phyloP scores from a whole-genome alignment of 2,888 invertebrate species.

The Chydorus sphaericus region DNA sequence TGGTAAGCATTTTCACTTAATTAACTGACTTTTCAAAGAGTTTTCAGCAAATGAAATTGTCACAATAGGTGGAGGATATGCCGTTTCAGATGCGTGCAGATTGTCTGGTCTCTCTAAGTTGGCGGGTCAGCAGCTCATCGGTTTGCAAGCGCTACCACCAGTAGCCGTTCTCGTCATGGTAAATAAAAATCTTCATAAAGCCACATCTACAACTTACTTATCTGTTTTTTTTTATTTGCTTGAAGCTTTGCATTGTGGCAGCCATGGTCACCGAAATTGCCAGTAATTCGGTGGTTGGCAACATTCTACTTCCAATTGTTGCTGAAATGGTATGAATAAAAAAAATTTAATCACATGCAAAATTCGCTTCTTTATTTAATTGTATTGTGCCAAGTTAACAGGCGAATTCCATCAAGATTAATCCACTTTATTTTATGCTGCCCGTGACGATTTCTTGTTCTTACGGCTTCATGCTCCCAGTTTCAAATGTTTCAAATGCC shows the following conservation, averaged over 20 bases:
- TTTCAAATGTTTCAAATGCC: constrained; percentile 92
- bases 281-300: constrained; percentile 79
- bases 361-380: background rate
- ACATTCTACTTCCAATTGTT: constrained; percentile 69
- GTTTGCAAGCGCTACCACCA: constrained; percentile 45
- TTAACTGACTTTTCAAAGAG: no score
- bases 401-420: constrained; percentile 53
- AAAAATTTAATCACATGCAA: background rate
- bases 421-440: constrained; percentile 78
- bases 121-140: constrained; percentile 54
- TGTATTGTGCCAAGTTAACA: constrained; percentile 32
- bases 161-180: constrained; percentile 56
- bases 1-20: constrained; percentile 33
- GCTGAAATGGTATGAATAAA: constrained; percentile 50
- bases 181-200: constrained; percentile 52
- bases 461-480: constrained; percentile 72
- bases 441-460: constrained; percentile 79
- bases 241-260: no score
- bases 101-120: constrained; percentile 58
- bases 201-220: no score
- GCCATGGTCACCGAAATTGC: constrained; percentile 77
- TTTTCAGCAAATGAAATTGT: no score
- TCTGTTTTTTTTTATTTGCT: no score
- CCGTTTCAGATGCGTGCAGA: constrained; percentile 71
- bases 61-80: constrained; percentile 71